Base-by-base conservation (phyloP, 2,888 invertebrate species). In the Ophion costatus region DNA sequence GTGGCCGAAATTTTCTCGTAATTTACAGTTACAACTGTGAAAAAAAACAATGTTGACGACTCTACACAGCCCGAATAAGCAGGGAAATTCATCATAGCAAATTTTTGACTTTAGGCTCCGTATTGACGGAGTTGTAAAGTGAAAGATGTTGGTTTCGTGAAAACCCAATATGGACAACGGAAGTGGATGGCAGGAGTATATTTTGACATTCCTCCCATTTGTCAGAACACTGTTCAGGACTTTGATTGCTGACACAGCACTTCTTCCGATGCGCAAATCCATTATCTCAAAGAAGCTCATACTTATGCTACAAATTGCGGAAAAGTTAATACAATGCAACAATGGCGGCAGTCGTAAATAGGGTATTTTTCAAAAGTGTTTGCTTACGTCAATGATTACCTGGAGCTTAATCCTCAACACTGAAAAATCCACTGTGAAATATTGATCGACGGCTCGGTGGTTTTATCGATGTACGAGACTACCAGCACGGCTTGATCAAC, bases 401-500 rank as follows among this genome's bases (percentile, higher is more conserved):
- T 67, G 14, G 24, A 42, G 42, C 42, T 69, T 20, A 69, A 69
- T 78, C 69, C 69, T 69, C 67, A 61, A 24, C 38, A 59, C 14
- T 9, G 10, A n/a, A 57, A 69, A 22, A 61, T 33, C 33, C 59
- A 78, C 78, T 61, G 42, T 17, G 17, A 59, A n/a, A 17, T 69
- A 14, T n/a, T 57, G 66, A 7, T 17, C 22, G 9, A 38, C 9
- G 10, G 61, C 22, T 33, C 42, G 42, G 20, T 10, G n/a, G 2
- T 17, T 77, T 24, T 61, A 7, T 22, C 2, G 56, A 57, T 33
- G 4, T 3, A 51, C 20, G 57, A 45, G 45, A 45, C 61, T 29
- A n/a, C n/a, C 78, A 78, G 59, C 17, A 20, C 5, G 14, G 29
- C 61, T 78, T 10, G 7, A 29, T 78, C 20, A 69, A 78, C 78